These are phyloP conservation scores for Galaxea fascicularis DNA, from an alignment of 92 coral and sea anemone genomes.

Conservation along the genomic window DNA sequence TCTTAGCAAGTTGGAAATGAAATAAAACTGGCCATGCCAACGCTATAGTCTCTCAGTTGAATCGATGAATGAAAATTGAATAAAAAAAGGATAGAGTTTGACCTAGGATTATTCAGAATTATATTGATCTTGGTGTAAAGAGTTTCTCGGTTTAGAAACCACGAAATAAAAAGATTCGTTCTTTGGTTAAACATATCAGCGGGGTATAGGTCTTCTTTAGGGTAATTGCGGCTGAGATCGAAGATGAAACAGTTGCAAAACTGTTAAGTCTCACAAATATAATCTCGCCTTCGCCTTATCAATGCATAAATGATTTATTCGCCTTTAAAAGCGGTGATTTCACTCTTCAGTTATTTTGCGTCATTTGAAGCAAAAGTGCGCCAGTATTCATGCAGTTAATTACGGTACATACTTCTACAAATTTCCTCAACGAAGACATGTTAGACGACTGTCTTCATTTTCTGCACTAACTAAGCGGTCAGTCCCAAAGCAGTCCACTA, in stretches of 20 bases:
- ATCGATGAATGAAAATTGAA: no score
- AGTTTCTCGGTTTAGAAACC: neutral
- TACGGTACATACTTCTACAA: constrained; percentile 2
- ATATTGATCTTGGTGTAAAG: neutral
- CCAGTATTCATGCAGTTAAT: neutral
- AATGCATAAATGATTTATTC: neutral
- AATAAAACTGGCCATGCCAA: constrained; percentile 3
- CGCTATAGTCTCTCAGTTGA: neutral
- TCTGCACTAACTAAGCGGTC: neutral
- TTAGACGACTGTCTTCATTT: neutral
- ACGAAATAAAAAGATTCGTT: neutral
- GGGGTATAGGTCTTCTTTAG: neutral
- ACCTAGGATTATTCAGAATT: neutral
- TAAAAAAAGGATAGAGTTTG: neutral
- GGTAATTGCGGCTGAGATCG: neutral
- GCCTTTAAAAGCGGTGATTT: constrained; percentile 3
- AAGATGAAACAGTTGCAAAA: neutral
- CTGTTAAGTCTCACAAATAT: neutral
- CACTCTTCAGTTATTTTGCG: neutral
- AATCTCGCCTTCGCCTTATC: neutral
- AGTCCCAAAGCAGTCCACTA: neutral
- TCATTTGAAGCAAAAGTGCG: constrained; percentile 6
- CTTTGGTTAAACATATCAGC: neutral
- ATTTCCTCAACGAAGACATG: constrained; percentile 28
- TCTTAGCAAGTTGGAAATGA: constrained; percentile 11